Base-by-base conservation (phyloP, 2,113 vertebrate genomes). In the Datnioides undecimradiatus region DNA sequence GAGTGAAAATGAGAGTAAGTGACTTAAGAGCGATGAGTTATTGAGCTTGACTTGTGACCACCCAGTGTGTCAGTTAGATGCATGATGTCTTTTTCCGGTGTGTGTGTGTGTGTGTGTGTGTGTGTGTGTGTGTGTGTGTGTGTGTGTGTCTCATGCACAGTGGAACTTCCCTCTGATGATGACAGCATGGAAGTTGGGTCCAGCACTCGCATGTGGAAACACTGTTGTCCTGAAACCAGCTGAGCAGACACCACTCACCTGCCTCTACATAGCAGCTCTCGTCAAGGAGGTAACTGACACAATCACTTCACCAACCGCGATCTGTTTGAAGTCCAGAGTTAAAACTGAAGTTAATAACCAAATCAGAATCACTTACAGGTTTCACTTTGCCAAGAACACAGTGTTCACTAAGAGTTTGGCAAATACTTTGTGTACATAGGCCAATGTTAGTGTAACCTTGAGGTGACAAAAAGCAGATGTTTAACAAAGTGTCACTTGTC, bases 121-220 rank as follows among this genome's bases (percentile, higher is more conserved):
- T 79, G 57, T 71, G 75, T 71, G 69, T 67, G 70, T 73, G 25
- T 29, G 46, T 38, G 77, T 82, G 80, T 79, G 76, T 62, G 71
- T 65, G 71, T 58, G 51, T 73, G 60, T 52, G 55, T 68, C 62
- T 70, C 55, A 40, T 12, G 23, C 49, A 69, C 95, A 99, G 98
- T 99, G 98, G 98, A 99, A 99, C 95, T 99, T 99, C 93, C 98
- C 98, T 82, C 94, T 99, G 90, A 95, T 99, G 95, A 99, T 99
- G 98, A 97, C 97, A 87, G 97, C 96, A 33, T 99, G 98, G 98
- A 99, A 99, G 95, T 95, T 99, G 73, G 98, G 97, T 54, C 98
- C 98, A 7, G 98, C 98, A 2, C 92, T 99, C 70, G 97, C 97
- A 84, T 98, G 97, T 76, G 98, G 98, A 82, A 99, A 99, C 94